These are phyloP conservation scores for Sebastes oblongus DNA, from an alignment of 2,797 vertebrate genomes.

Conservation along the genomic window DNA sequence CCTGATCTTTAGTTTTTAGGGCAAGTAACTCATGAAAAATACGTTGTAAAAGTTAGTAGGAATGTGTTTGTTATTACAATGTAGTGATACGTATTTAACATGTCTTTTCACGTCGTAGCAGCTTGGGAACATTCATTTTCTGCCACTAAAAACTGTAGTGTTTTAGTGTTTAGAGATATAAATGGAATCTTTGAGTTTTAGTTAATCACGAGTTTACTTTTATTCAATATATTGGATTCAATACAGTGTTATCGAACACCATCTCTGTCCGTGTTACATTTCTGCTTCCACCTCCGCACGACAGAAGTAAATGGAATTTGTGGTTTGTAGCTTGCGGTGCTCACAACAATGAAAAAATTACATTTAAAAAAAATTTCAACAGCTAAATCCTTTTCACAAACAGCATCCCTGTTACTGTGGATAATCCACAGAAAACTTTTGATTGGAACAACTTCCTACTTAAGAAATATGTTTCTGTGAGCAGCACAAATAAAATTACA, in stretches of 20 bases:
- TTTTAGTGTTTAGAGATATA: not conserved
- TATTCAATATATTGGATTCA: not conserved
- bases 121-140: not conserved
- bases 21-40: not conserved
- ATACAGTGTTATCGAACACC: not conserved
- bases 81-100: not conserved
- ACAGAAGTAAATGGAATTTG: not conserved
- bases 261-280: not conserved
- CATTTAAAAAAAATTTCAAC: not conserved
- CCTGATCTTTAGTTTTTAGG: not conserved
- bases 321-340: not conserved
- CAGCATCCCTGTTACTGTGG: not conserved
- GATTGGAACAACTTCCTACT: slow-evolving; percentile 6
- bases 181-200: not conserved
- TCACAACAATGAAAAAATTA: not conserved
- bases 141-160: not conserved
- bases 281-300: not conserved
- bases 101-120: not conserved
- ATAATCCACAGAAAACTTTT: slow-evolving; percentile 34
- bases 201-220: not conserved
- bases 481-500: not conserved
- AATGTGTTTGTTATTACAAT: not conserved
- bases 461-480: slow-evolving; percentile 18
- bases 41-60: not conserved
- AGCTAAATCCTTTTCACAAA: slow-evolving; percentile 8